Evolutionary conservation across 1,140 invertebrate genomes (phyloP).

Genomic region (Trinorchestia longiramus): DNA sequence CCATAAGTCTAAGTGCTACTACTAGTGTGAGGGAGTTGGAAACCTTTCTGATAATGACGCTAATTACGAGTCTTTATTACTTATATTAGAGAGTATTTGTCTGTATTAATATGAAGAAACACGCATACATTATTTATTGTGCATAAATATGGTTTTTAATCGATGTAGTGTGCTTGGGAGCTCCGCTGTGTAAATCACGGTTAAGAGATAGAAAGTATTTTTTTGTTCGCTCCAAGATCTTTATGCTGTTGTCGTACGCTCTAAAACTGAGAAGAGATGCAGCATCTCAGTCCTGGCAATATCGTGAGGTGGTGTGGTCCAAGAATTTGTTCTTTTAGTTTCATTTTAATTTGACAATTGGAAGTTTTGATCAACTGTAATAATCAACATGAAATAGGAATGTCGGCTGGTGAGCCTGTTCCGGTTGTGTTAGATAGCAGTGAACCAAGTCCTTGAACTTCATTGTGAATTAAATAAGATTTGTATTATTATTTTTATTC

Average conservation of each 20-base stretch:
- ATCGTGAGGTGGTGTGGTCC: neutral
- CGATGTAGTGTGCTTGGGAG: no score
- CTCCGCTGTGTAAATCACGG: neutral
- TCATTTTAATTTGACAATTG: neutral
- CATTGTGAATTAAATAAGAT: neutral
- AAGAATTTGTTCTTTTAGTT: neutral
- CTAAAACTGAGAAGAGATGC: constrained; percentile 21
- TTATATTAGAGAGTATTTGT: no score
- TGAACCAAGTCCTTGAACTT: neutral
- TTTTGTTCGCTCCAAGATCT: neutral
- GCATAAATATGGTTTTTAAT: no score
- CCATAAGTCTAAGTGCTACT: no score
- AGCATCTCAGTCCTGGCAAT: neutral
- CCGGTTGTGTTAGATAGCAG: neutral
- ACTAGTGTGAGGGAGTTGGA: no score
- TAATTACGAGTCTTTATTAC: no score
- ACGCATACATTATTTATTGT: no score
- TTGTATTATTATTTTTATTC: neutral
- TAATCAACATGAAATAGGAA: neutral
- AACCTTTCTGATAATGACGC: no score
- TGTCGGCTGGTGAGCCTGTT: neutral
- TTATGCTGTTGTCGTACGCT: constrained; percentile 14
- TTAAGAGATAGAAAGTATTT: neutral
- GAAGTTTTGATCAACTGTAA: neutral
- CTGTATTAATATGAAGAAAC: no score